These are phyloP conservation scores for Mohoua ochrocephala DNA, from an alignment of 2,113 vertebrate genomes.

Conservation along the genomic window DNA sequence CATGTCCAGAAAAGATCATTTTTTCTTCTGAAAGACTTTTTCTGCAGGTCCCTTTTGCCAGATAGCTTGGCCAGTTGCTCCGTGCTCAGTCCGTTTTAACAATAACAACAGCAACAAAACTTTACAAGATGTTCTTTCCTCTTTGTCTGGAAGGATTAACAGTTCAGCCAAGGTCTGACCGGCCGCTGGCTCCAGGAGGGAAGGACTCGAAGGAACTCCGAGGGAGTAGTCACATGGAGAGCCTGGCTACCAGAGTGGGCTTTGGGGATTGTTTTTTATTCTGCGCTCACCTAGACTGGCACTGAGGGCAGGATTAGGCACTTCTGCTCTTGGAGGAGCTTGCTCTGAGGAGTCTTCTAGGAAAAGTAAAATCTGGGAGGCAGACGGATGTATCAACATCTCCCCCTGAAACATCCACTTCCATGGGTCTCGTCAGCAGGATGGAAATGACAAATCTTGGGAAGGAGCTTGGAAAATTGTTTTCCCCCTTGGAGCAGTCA, in stretches of 20 bases:
- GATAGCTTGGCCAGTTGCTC: slow-evolving; percentile 45
- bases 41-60: slow-evolving; percentile 43
- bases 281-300: neutral
- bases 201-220: neutral
- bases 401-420: neutral
- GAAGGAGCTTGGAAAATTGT: neutral
- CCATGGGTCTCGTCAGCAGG: neutral
- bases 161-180: slow-evolving; percentile 58
- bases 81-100: neutral
- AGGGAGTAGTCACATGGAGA: neutral
- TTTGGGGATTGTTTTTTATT: neutral
- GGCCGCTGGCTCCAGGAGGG: neutral
- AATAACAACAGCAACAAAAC: slow-evolving; percentile 61
- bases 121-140: slow-evolving; percentile 66
- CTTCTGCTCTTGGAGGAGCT: neutral
- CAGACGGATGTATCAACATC: neutral
- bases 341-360: neutral
- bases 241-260: neutral
- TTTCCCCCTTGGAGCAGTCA: neutral
- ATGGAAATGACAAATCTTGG: neutral
- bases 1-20: neutral
- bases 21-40: neutral
- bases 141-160: slow-evolving; percentile 59
- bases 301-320: neutral
- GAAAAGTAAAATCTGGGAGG: neutral